Percentiles rank a stretch among this genome's conserved stretches.
Evolutionary conservation across 1,140 invertebrate species (phyloP).

Genomic region (Drosophila subpulchrella): DNA sequence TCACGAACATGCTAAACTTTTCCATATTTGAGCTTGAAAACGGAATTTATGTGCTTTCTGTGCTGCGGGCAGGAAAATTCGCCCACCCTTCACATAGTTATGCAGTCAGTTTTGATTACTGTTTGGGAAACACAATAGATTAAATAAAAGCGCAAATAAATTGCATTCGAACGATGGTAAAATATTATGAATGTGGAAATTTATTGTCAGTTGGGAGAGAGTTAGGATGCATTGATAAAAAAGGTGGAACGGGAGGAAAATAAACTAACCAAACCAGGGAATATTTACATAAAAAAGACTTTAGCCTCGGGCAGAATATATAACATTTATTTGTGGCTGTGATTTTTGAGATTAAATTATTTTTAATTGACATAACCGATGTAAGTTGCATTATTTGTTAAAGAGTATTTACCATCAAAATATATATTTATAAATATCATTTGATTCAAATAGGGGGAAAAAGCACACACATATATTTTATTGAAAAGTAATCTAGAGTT

Average conservation of each 20-base stretch:
- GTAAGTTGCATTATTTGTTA: neutral
- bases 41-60: constrained; percentile 53
- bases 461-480: no score
- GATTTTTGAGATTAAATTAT: neutral
- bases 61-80: constrained; percentile 14
- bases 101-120: constrained; percentile 52
- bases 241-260: neutral
- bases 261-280: neutral
- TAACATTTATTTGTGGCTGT: neutral
- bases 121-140: constrained; percentile 42
- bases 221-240: neutral
- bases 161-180: constrained; percentile 31
- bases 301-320: neutral
- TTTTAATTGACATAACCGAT: constrained; percentile 5
- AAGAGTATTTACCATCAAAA: constrained; percentile 7
- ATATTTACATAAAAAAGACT: neutral
- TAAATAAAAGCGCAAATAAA: constrained; percentile 47
- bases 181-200: constrained; percentile 16
- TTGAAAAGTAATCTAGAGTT: no score
- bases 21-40: constrained; percentile 61
- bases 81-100: neutral
- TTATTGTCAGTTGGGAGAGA: neutral
- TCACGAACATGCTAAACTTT: constrained; percentile 46
- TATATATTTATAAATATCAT: constrained; percentile 14
- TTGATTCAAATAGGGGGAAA: neutral